Conservation (phyloP, 2,113 vertebrate genomes). For the Petrocephalus microphthalmus region DNA sequence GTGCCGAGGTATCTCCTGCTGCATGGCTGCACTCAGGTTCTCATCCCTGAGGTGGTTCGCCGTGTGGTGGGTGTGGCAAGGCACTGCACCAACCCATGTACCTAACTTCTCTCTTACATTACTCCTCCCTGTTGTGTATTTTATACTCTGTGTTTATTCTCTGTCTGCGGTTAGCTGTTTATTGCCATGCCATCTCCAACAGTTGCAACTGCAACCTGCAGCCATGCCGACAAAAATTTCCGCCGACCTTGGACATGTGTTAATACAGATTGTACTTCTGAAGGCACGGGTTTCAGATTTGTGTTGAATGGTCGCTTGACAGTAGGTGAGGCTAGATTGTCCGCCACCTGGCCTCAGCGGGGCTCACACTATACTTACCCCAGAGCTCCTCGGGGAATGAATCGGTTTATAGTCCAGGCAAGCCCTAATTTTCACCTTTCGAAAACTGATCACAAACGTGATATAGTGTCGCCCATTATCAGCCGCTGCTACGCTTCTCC, state of each 20-base stretch:
- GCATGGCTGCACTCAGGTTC: too few species aligned
- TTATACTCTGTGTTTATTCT: neutral
- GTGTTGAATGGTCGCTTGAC: neutral
- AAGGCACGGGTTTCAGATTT: neutral
- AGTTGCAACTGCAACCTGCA: neutral
- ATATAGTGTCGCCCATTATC: neutral
- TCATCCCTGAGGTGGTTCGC: too few species aligned
- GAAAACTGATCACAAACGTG: neutral
- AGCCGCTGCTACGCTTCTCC: neutral
- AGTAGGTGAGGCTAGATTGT: neutral
- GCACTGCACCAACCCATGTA: too few species aligned
- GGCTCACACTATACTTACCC: neutral
- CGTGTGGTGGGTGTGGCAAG: too few species aligned
- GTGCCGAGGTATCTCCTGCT: too few species aligned
- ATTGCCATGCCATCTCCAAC: neutral
- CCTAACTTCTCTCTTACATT: too few species aligned
- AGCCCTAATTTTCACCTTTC: neutral
- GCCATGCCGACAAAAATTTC: too few species aligned
- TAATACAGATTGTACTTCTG: neutral
- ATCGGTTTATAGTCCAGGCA: neutral
- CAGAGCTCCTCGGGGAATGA: neutral
- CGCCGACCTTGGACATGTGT: neutral
- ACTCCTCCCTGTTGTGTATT: neutral
- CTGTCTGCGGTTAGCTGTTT: neutral
- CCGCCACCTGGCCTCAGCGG: neutral